Evolutionary conservation across 2,113 vertebrate species (phyloP).

Genomic region (Orcinus orca): DNA sequence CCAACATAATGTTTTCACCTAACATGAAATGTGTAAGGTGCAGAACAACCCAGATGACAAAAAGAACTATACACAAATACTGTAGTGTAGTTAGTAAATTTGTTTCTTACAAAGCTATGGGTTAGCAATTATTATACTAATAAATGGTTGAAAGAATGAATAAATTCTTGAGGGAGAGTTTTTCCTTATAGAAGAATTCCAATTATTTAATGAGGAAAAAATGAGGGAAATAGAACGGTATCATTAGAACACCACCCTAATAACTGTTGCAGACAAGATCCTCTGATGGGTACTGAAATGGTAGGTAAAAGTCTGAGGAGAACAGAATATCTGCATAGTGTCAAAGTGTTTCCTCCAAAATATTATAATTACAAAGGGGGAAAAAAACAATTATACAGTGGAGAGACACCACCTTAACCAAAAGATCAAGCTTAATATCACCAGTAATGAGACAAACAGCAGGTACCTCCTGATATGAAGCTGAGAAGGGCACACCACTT

Average conservation of each 20-base stretch:
- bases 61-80: not conserved
- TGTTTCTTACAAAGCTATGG: not conserved
- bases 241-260: not conserved
- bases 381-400: conserved; percentile 1
- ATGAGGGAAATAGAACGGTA: not conserved
- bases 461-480: not conserved
- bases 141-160: not conserved
- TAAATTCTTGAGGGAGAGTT: not conserved
- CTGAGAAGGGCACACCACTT: not conserved
- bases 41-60: not conserved
- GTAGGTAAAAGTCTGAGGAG: conserved; percentile 1
- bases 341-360: not conserved
- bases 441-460: not conserved
- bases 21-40: not conserved
- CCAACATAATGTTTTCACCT: not conserved
- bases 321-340: not conserved
- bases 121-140: conserved; percentile 17
- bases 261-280: not conserved
- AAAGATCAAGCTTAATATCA: not conserved
- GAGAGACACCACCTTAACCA: not conserved
- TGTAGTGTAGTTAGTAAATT: not conserved
- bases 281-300: not conserved
- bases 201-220: conserved; percentile 18
- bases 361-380: conserved; percentile 11
- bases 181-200: not conserved